phyloP scores from a whole-genome alignment of 2,113 vertebrate species.

The Vicugna pacos region DNA sequence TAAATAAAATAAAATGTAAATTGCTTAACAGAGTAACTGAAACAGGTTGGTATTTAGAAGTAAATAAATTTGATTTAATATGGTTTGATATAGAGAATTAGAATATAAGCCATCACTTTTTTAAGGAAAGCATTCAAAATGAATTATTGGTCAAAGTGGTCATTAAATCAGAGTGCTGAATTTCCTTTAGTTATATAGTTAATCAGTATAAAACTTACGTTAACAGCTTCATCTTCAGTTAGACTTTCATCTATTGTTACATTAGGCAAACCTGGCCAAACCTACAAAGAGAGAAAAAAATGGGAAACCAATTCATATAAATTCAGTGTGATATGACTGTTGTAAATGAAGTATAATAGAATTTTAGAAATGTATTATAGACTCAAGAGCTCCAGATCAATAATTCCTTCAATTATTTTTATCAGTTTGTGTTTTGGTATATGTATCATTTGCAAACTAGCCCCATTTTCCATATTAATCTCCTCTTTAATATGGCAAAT shows the following conservation, averaged over 20 bases:
- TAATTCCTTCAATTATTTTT: neutral
- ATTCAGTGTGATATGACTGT: neutral
- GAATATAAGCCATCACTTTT: neutral
- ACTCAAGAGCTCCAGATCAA: neutral
- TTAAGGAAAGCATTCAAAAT: neutral
- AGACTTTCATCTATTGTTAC: constrained; percentile 86
- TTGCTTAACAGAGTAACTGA: neutral
- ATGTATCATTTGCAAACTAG: neutral
- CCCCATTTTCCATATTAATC: neutral
- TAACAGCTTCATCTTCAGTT: constrained; percentile 80
- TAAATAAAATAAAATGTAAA: neutral
- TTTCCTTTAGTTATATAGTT: neutral
- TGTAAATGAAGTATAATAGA: neutral
- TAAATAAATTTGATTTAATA: neutral
- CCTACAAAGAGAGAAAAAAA: constrained; percentile 82
- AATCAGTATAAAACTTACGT: constrained; percentile 69
- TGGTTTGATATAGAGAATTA: neutral
- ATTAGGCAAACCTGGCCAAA: constrained; percentile 92
- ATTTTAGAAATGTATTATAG: neutral
- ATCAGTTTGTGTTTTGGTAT: neutral
- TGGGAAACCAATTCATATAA: neutral
- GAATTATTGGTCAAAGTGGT: neutral
- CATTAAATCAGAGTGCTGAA: neutral
- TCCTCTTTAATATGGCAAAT: neutral
- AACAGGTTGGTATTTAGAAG: neutral